Percentiles rank a stretch among this genome's conserved stretches.
Conservation (phyloP, 2,113 vertebrate genomes). For the Entosphenus tridentatus region DNA sequence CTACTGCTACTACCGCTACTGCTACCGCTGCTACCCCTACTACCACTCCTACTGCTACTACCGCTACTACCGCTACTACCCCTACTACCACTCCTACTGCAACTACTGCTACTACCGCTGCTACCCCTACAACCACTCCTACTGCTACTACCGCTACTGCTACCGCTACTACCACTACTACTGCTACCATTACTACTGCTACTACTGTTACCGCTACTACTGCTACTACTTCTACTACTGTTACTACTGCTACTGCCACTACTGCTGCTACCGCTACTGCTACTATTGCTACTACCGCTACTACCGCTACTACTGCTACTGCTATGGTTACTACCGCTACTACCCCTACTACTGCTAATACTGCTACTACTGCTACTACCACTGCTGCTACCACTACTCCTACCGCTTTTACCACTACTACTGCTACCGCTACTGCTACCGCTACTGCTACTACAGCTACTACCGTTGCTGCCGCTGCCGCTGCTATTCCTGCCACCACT, state of each 20-base stretch:
- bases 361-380: not conserved
- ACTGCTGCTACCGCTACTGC: not conserved
- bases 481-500: too few species aligned
- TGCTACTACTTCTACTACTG: not conserved
- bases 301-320: not conserved
- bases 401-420: not conserved
- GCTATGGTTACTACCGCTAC: not conserved
- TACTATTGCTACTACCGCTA: not conserved
- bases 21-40: not conserved
- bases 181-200: not conserved
- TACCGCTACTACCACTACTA: not conserved
- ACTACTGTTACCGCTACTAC: not conserved
- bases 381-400: not conserved
- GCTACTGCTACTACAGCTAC: not conserved
- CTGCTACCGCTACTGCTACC: not conserved
- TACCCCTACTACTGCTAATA: not conserved
- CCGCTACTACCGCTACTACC: not conserved
- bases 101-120: not conserved
- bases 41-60: constrained; percentile 2
- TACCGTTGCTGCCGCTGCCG: too few species aligned
- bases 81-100: not conserved
- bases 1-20: too few species aligned
- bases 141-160: not conserved
- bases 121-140: not conserved
- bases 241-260: not conserved